Evolutionary conservation across 2,797 vertebrate genomes (phyloP).

Genomic region (Sparidentex hasta): DNA sequence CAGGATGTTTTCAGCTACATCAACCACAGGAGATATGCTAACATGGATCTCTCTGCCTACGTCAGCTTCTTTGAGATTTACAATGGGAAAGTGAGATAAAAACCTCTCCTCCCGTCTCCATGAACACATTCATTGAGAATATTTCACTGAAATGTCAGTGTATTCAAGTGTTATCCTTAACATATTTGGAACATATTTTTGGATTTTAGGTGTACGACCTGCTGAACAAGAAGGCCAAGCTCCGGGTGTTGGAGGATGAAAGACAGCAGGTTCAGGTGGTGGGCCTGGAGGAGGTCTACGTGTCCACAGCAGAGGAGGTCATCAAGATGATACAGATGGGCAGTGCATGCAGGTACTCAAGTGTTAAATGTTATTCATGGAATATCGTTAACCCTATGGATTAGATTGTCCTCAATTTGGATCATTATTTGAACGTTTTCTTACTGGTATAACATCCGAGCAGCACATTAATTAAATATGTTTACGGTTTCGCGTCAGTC

Average conservation of each 20-base stretch:
- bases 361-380: background rate
- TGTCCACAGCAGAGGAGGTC: slow-evolving; percentile 91
- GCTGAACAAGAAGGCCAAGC: slow-evolving; percentile 94
- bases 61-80: slow-evolving; percentile 99
- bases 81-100: slow-evolving; percentile 92
- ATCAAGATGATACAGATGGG: slow-evolving; percentile 92
- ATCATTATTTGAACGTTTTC: no score
- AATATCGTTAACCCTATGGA: no score
- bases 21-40: slow-evolving; percentile 87
- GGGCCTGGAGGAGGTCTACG: slow-evolving; percentile 91
- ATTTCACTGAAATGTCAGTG: background rate
- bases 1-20: slow-evolving; percentile 93
- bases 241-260: slow-evolving; percentile 95
- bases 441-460: no score
- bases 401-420: no score
- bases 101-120: background rate
- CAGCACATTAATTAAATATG: background rate
- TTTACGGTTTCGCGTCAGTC: background rate
- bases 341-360: slow-evolving; percentile 92
- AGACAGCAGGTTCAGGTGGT: slow-evolving; percentile 97
- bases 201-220: slow-evolving; percentile 92
- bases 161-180: background rate
- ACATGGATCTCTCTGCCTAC: slow-evolving; percentile 86
- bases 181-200: background rate
- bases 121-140: background rate